Conservation (phyloP, 2,797 vertebrate genomes). For the Eutrigla gurnardus region DNA sequence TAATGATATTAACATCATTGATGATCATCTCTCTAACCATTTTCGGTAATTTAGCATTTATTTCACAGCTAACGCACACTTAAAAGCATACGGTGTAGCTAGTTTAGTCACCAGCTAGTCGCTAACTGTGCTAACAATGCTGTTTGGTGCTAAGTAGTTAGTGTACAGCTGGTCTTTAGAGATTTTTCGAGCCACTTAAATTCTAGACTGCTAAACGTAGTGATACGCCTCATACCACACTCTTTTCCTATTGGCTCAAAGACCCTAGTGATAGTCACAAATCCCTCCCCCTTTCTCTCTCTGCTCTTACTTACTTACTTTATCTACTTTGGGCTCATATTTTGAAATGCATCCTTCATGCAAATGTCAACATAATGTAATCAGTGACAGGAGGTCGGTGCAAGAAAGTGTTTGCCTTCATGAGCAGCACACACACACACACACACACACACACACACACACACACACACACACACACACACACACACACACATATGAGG, state of each 20-base stretch:
- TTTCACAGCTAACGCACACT: not conserved
- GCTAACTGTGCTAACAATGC: not conserved
- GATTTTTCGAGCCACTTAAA: not conserved
- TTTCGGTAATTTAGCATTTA: not conserved
- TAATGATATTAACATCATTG: not conserved
- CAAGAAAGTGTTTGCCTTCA: constrained; percentile 21
- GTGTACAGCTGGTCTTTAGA: not conserved
- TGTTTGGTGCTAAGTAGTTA: not conserved
- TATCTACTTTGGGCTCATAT: constrained; percentile 35
- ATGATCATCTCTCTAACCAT: not conserved
- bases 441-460: too few species aligned
- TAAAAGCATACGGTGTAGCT: not conserved
- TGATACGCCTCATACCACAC: not conserved
- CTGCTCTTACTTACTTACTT: constrained; percentile 8
- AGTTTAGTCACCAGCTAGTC: not conserved
- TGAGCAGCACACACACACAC: not conserved
- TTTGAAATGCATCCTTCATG: constrained; percentile 30
- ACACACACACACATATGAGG: too few species aligned
- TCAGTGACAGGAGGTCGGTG: constrained; percentile 13
- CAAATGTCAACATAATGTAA: constrained; percentile 17
- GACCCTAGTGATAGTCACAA: constrained; percentile 37
- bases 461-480: too few species aligned
- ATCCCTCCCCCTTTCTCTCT: not conserved
- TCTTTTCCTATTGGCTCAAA: constrained; percentile 19
- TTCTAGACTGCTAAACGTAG: not conserved